Evolutionary conservation across 2,888 invertebrate species (phyloP).

Genomic region (Cryptus armator): DNA sequence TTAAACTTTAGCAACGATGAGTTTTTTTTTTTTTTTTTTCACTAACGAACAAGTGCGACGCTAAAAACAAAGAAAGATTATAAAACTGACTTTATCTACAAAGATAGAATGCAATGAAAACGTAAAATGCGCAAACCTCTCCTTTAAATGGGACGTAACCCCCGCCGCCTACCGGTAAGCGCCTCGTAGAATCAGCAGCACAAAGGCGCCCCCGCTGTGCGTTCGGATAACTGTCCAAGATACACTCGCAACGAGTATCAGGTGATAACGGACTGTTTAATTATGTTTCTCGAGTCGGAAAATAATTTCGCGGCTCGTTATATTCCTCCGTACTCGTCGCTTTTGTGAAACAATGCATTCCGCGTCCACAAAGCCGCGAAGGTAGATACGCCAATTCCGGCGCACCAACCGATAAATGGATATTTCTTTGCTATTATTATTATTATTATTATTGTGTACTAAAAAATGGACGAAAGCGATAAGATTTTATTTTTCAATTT

Average conservation of each 20-base stretch:
- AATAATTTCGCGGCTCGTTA: background rate
- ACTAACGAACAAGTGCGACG: background rate
- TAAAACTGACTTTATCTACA: constrained; percentile 53
- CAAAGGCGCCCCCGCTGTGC: background rate
- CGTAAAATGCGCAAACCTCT: constrained; percentile 45
- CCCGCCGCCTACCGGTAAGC: background rate
- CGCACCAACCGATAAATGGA: too few relatives aligned
- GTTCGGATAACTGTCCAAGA: constrained; percentile 5
- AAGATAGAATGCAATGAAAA: constrained; percentile 54
- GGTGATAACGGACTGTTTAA: background rate
- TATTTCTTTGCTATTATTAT: too few relatives aligned
- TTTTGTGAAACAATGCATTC: too few relatives aligned
- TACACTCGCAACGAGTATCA: background rate
- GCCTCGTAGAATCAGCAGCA: background rate
- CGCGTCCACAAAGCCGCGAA: too few relatives aligned
- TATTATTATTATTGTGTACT: too few relatives aligned
- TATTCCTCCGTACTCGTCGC: background rate
- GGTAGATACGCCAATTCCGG: too few relatives aligned
- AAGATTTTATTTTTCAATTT: too few relatives aligned
- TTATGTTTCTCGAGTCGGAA: constrained; percentile 6
- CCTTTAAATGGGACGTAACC: background rate
- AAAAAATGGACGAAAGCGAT: too few relatives aligned
- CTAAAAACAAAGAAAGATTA: constrained; percentile 54
- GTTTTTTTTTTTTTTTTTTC: background rate
- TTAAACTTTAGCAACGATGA: background rate